A percentile compares a stretch with the other conserved stretches of the same genome.
phyloP scores from a whole-genome alignment of 2,113 vertebrate species.

The Eira barbara region DNA sequence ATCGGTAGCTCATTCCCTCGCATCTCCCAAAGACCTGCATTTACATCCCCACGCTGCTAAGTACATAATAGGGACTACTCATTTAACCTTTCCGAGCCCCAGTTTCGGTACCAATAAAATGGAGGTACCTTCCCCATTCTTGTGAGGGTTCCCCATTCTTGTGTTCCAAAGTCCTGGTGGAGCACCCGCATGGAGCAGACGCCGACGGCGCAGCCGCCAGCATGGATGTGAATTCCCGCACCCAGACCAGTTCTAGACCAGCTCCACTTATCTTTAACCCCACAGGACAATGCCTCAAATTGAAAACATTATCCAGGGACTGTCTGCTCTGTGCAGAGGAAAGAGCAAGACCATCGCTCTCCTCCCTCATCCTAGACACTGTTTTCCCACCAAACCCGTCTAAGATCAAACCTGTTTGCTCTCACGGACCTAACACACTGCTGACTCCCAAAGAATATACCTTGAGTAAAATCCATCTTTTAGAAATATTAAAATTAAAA shows the following conservation, averaged over 20 bases:
- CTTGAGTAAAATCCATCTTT: background rate
- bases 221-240: background rate
- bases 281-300: background rate
- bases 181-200: background rate
- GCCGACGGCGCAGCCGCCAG: background rate
- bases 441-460: background rate
- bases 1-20: background rate
- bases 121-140: background rate
- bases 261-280: background rate
- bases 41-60: background rate
- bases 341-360: background rate
- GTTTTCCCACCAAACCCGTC: background rate
- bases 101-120: background rate
- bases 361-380: background rate
- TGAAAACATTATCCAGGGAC: background rate
- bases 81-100: background rate
- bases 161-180: background rate
- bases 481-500: conserved; percentile 33
- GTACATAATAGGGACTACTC: background rate
- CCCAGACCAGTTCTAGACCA: background rate
- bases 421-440: background rate
- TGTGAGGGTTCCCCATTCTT: background rate
- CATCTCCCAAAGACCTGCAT: background rate
- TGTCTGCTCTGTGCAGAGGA: background rate
- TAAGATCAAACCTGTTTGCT: background rate